Base-by-base conservation (phyloP, 2,888 invertebrate species). In the Ryuthela nishihirai region DNA sequence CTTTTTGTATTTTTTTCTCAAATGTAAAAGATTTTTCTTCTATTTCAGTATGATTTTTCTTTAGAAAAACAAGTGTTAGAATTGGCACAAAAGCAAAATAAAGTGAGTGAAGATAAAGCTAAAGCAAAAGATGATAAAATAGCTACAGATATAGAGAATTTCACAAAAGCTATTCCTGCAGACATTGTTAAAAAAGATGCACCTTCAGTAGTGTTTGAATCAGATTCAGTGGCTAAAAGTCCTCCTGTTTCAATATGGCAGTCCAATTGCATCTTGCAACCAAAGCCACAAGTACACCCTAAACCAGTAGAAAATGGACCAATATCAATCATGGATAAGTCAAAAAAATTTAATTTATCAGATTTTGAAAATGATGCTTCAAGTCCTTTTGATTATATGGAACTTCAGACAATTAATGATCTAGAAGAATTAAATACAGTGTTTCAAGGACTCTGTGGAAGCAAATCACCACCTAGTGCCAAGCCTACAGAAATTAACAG, bases 321-420 rank as follows among this genome's bases (percentile, higher is more conserved):
- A 10, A n/a, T 4, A 18, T 10, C 10, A 10, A 32, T n/a, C 15
- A 26, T 12, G n/a, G 21, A 6, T 26, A 44, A 29, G 12, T 44
- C 32, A 20, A 46, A 23, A 21, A 49, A 41, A 21, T 49, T 65
- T 36, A 65, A 65, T 41, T 23, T 64, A 7, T 54, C 56, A 64
- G 92, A 93, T 74, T 94, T 94, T 78, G 93, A 93, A 75, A 84
- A 87, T 72, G 91, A 91, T 72, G 89, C 87, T 44, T 88, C 89
- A 48, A 91, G 89, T 73, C 93, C 93, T 0, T 94, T 94, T 76
- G 93, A 94, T 77, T 90, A 88, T 76, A 85, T 91, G 75, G 92
- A 90, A 76, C 74, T 94, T 47, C 90, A 92, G 75, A 88, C 90
- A 36, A 86, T 94, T 56, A 92, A 94, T 76, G 92, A 93, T 71